Evolutionary conservation across 2,113 vertebrate genomes (phyloP).

Genomic region (Craseonycteris thonglongyai): DNA sequence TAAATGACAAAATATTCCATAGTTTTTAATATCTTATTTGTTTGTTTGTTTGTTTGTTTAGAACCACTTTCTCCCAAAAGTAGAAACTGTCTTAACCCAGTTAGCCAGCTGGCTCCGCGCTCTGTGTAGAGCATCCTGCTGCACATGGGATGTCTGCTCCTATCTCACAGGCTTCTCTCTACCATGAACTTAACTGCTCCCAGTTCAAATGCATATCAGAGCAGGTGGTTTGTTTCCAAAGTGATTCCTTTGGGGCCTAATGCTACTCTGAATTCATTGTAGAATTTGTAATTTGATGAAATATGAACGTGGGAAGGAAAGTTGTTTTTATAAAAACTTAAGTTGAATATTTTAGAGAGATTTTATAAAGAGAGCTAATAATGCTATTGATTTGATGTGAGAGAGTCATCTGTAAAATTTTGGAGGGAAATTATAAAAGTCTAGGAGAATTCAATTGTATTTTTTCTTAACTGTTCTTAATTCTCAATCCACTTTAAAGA

Average conservation of each 20-base stretch:
- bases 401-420: neutral
- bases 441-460: neutral
- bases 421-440: neutral
- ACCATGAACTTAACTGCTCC: neutral
- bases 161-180: neutral
- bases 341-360: neutral
- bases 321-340: neutral
- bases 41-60: neutral
- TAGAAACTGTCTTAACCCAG: neutral
- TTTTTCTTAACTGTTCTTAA: neutral
- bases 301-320: neutral
- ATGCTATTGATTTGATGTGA: neutral
- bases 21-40: neutral
- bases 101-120: neutral
- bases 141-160: neutral
- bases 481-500: conserved; percentile 12
- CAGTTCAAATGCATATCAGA: neutral
- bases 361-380: neutral
- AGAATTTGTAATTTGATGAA: neutral
- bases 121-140: neutral
- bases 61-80: neutral
- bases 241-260: neutral
- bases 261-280: neutral
- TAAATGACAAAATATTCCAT: neutral
- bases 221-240: neutral